Evolutionary conservation across 2,888 invertebrate species (phyloP).

Genomic region (Synergus umbraculus): DNA sequence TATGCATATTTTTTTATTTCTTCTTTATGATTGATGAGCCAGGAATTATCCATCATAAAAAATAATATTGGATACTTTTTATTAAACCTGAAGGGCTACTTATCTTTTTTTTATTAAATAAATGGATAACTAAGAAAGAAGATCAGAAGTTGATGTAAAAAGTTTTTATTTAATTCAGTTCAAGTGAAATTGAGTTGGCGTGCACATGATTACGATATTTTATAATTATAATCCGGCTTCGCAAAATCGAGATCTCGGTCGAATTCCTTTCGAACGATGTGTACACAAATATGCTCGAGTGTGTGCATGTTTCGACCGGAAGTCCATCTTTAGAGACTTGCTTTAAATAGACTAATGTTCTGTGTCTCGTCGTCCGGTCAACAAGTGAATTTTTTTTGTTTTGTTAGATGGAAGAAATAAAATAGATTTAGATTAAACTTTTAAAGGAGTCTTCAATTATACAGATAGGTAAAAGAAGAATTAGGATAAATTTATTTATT

Average conservation of each 20-base stretch:
- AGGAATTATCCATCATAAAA: background rate
- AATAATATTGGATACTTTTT: background rate
- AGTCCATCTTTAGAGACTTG: constrained; percentile 57
- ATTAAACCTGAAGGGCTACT: no score
- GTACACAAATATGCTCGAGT: constrained; percentile 52
- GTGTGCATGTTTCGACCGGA: constrained; percentile 64
- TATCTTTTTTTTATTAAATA: background rate
- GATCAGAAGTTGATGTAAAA: background rate
- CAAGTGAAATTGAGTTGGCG: background rate
- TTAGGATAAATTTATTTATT: no score
- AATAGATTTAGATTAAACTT: background rate
- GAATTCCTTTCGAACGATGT: constrained; percentile 6
- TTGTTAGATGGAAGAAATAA: background rate
- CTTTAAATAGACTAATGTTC: constrained; percentile 60
- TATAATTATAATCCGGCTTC: constrained; percentile 1
- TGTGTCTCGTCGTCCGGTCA: constrained; percentile 50
- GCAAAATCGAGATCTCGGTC: constrained; percentile 8
- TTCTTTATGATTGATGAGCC: background rate
- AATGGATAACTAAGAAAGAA: background rate
- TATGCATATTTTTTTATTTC: background rate
- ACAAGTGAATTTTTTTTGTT: background rate
- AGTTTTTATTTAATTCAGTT: background rate
- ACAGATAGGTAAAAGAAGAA: no score
- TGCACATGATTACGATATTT: background rate
- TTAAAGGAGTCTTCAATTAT: background rate